Evolutionary conservation across 2,888 invertebrate species (phyloP), one percentile per base, ranked within the genome.

Genomic region (Caenorhabditis virilis): DNA sequence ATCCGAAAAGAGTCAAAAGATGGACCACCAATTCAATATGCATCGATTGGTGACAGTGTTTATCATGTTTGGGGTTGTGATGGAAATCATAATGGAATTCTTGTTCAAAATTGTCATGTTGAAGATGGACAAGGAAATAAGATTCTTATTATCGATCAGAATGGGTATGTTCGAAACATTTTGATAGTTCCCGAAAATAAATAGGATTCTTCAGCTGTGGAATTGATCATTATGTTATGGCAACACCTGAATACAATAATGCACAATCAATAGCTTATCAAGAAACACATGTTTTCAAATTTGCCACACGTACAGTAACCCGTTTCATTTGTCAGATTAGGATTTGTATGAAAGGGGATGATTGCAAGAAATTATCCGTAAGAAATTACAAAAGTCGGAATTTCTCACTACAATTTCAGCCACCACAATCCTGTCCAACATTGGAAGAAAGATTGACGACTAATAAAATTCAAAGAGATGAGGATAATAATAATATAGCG

Each of bases 21-120:
- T 52, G 82, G 82, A 1, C 76, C 80, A 1, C 78, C 76, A 46
- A 76, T 80, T 7, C 78, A 79, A 27, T 80, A 76, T 39, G 82
- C 82, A 2, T 74, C 77, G 4, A 76, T 82, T 27, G 82, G 82
- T 42, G 82, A 82, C 42, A 67, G 66, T 18, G 82, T 82, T 4
- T 80, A 69, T 58, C 82, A 82, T 54, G 82, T 82, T 15, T 82
- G 82, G 82, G 68, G 66, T 47, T 82, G 82, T 53, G 77, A 79
- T 16, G 75, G 77, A 35, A 78, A 78, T 30, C 74, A 75, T 50
- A 69, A 78, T 46, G 82, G 82, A 7, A 79, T 82, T 43, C 71
- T 82, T n/a, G 80, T 82, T 13, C 82, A 82, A 52, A 82, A 82
- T 54, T 82, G 82, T 58, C 79, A 82, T 55, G 82, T 82, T 18